Evolutionary conservation across 2,797 vertebrate species (phyloP).

Genomic region (Rachycentron canadum): DNA sequence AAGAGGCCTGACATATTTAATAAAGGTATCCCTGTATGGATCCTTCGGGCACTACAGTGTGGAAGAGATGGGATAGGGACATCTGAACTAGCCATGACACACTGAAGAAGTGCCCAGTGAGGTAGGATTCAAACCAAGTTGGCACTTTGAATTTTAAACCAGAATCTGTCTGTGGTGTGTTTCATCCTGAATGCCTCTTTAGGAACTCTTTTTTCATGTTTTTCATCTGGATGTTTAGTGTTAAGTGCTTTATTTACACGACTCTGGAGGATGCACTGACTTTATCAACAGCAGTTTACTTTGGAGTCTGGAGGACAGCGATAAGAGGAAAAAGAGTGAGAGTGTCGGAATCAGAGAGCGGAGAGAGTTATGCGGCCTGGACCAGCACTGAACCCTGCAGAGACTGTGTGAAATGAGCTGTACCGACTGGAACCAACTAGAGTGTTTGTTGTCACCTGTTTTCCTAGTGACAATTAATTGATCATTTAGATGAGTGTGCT

Average conservation of each 20-base stretch:
- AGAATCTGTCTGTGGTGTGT: no score
- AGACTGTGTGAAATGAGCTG: conserved; percentile 37
- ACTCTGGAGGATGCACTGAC: neutral
- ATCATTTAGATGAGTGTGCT: conserved; percentile 22
- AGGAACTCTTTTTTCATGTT: conserved; percentile 13
- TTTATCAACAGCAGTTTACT: conserved; percentile 9
- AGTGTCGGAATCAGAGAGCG: neutral
- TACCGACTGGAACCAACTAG: no score
- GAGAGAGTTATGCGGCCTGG: conserved; percentile 27
- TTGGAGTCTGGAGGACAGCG: conserved; percentile 36
- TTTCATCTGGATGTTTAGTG: neutral
- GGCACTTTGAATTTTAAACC: no score
- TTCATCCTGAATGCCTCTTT: neutral
- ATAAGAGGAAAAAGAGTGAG: conserved; percentile 35
- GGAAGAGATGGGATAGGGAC: no score
- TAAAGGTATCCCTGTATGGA: no score
- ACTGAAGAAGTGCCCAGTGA: no score
- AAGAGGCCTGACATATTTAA: no score
- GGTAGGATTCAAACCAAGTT: no score
- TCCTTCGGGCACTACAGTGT: no score
- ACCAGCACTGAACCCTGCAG: conserved; percentile 60
- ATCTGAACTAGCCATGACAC: no score
- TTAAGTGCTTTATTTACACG: neutral
- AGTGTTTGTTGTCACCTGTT: no score
- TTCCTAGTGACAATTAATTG: conserved; percentile 26